Evolutionary conservation across 2,797 vertebrate species (phyloP), one percentile per base, ranked within the genome.

Genomic region (Neosalanx taihuensis): DNA sequence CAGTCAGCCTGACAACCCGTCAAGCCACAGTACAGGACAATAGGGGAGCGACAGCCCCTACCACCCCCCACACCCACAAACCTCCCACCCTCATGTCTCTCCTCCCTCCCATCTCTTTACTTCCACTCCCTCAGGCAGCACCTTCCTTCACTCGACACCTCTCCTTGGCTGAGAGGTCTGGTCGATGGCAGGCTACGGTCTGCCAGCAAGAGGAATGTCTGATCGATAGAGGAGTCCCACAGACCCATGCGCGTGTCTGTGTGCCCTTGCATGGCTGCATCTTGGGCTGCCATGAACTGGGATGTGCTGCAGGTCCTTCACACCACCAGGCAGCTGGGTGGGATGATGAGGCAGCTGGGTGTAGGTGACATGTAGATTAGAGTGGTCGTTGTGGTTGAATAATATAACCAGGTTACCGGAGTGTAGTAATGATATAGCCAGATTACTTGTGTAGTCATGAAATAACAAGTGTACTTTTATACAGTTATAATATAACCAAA

Each of bases 71-170:
- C 35, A 37, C 35, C 35, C 7, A 6, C 35, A 6, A 7, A 37
- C 35, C 35, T 37, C 35, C 35, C 35, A 37, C 46, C 10, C 60
- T 20, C 60, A 7, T 60, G 33, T 64, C 62, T 64, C 30, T 33
- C 62, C 33, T 35, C 31, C 58, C 74, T 72, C 75, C 33, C 33
- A 35, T 69, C 56, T 61, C 80, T 77, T 72, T 73, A 64, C 69
- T 80, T 76, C 65, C 69, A 64, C 72, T 79, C 79, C 82, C 78
- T 76, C 20, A 78, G 81, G 79, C 77, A 80, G 58, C 72, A 76
- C 73, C 79, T 82, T 77, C 60, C 51, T 73, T 81, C 80, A 73
- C 81, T 74, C 81, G 83, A 80, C 82, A 79, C 82, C 82, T 78
- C 73, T 73, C 72, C 78, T 81, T 79, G 78, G 35, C 65, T 61